A percentile compares a stretch with the other conserved stretches of the same genome.
phyloP scores from a whole-genome alignment of 2,797 vertebrate genomes.

The Nasua narica region DNA sequence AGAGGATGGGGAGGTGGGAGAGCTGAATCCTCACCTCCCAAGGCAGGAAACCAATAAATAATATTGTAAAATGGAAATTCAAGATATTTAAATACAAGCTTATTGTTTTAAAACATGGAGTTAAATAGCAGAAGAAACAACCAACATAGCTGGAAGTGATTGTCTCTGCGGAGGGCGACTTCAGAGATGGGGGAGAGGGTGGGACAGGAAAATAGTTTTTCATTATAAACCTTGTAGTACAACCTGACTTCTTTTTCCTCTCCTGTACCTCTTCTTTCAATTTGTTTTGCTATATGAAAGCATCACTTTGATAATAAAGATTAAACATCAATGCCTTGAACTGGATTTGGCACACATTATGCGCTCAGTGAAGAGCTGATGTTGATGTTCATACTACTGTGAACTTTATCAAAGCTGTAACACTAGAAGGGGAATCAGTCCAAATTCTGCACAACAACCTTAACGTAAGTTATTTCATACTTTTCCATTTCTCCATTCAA shows the following conservation, averaged over 20 bases:
- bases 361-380: background rate
- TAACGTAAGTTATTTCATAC: background rate
- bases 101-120: background rate
- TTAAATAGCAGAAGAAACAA: background rate
- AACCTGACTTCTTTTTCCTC: background rate
- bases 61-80: background rate
- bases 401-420: background rate
- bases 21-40: background rate
- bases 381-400: background rate
- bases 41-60: background rate
- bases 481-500: background rate
- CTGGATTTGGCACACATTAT: background rate
- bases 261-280: background rate
- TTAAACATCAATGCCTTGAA: background rate
- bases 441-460: background rate
- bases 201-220: background rate
- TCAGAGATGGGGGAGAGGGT: background rate
- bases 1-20: background rate
- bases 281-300: background rate
- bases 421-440: background rate
- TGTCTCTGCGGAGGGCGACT: background rate
- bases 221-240: background rate
- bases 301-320: slow-evolving; percentile 2
- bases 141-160: background rate
- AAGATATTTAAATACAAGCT: background rate